phyloP scores from a whole-genome alignment of 2,797 vertebrate species.

The Enteromius viviparus region DNA sequence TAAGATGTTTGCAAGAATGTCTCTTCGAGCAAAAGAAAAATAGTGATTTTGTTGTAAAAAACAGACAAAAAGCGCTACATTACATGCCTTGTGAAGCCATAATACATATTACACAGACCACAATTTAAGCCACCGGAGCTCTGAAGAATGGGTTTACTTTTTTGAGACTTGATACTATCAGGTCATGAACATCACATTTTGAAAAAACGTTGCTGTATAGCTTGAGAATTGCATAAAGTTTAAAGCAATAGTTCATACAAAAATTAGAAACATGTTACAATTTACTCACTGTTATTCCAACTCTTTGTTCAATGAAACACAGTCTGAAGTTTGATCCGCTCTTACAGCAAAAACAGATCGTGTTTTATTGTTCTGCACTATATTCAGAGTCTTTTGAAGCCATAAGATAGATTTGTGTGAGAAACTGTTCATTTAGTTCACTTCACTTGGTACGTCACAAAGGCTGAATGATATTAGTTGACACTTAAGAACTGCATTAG shows the following conservation, averaged over 20 bases:
- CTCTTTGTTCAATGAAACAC: neutral
- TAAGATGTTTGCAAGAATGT: neutral
- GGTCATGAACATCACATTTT: neutral
- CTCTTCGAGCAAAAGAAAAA: neutral
- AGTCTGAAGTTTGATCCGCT: neutral
- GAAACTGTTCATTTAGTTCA: neutral
- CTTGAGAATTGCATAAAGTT: neutral
- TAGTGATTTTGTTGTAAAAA: neutral
- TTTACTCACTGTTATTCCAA: neutral
- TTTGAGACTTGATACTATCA: neutral
- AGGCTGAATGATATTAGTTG: neutral
- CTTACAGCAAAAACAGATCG: neutral
- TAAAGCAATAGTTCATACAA: neutral
- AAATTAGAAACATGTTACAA: neutral
- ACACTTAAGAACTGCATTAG: neutral
- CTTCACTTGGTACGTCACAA: neutral
- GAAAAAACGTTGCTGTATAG: neutral
- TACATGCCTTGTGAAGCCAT: neutral
- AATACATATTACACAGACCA: neutral
- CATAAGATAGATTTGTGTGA: neutral
- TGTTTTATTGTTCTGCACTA: neutral
- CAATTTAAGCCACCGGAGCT: neutral
- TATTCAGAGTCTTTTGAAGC: neutral
- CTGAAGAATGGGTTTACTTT: neutral
- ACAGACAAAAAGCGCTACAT: neutral